Evolutionary conservation across 1,140 invertebrate species (phyloP).

Genomic region (Temnothorax nylanderi): DNA sequence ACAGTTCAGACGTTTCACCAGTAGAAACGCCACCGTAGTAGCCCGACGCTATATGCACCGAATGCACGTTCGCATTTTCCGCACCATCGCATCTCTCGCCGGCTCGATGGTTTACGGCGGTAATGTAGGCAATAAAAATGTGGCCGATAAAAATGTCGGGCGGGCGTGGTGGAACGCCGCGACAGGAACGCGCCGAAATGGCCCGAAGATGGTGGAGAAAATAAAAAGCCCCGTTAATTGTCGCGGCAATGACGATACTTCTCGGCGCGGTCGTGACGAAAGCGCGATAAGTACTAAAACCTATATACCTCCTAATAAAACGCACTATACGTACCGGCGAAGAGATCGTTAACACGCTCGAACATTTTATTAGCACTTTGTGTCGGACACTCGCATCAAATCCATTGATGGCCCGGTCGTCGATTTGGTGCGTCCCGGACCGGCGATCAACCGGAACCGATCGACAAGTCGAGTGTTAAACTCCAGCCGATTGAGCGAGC

Average conservation of each 20-base stretch:
- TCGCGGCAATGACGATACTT: slow-evolving; percentile 12
- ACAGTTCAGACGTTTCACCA: neutral
- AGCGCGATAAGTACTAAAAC: slow-evolving; percentile 30
- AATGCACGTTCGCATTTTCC: slow-evolving; percentile 56
- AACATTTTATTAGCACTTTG: slow-evolving; percentile 77
- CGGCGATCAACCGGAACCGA: slow-evolving; percentile 58
- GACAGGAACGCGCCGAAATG: slow-evolving; percentile 25
- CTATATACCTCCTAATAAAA: slow-evolving; percentile 58
- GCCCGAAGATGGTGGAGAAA: slow-evolving; percentile 17
- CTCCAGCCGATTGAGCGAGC: slow-evolving; percentile 23
- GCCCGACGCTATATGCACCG: neutral
- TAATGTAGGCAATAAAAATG: slow-evolving; percentile 49
- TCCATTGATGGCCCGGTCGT: slow-evolving; percentile 63
- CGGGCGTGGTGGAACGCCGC: slow-evolving; percentile 16
- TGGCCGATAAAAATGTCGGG: slow-evolving; percentile 58
- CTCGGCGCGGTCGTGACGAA: neutral
- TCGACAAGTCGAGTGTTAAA: slow-evolving; percentile 54
- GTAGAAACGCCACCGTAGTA: neutral
- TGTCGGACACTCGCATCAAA: slow-evolving; percentile 57
- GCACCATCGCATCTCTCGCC: slow-evolving; percentile 38
- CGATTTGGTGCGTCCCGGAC: slow-evolving; percentile 58
- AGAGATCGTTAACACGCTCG: slow-evolving; percentile 72
- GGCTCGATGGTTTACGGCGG: slow-evolving; percentile 42
- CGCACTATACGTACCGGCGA: slow-evolving; percentile 30
- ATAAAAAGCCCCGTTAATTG: slow-evolving; percentile 49